Conservation (phyloP, 2,113 vertebrate genomes). For the Oophaga pumilio region DNA sequence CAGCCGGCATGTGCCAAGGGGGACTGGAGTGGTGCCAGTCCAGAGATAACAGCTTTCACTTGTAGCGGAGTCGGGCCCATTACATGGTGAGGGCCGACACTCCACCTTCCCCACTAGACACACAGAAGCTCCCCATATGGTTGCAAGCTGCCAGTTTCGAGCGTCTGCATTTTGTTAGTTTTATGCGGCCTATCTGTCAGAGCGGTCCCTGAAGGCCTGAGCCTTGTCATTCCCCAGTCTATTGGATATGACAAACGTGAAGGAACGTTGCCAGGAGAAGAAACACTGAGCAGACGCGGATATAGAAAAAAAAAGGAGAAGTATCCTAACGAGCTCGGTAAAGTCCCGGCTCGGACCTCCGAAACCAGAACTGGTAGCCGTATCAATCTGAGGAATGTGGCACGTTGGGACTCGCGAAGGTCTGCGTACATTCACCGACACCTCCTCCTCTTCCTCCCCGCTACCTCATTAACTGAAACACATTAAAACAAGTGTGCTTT, state of each 20-base stretch:
- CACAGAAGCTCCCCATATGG: slow-evolving; percentile 58
- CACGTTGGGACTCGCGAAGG: slow-evolving; percentile 53
- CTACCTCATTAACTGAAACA: slow-evolving; percentile 80
- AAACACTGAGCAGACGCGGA: neutral
- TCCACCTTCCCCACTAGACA: slow-evolving; percentile 67
- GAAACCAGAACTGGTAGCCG: neutral
- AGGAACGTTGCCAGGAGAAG: neutral
- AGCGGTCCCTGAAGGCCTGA: slow-evolving; percentile 42
- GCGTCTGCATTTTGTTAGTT: slow-evolving; percentile 54
- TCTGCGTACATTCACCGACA: slow-evolving; percentile 72
- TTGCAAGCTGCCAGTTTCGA: slow-evolving; percentile 51
- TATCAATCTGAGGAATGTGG: slow-evolving; percentile 43
- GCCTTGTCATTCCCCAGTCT: slow-evolving; percentile 39
- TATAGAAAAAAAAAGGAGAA: neutral
- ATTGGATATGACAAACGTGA: slow-evolving; percentile 2
- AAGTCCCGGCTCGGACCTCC: neutral
- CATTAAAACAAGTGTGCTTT: slow-evolving; percentile 78
- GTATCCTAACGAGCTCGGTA: neutral
- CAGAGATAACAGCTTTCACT: slow-evolving; percentile 65
- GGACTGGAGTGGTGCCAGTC: slow-evolving; percentile 64
- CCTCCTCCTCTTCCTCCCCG: slow-evolving; percentile 76
- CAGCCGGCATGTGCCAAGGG: slow-evolving; percentile 67
- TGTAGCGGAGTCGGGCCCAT: slow-evolving; percentile 58
- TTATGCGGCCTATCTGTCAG: slow-evolving; percentile 38
- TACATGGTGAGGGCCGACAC: slow-evolving; percentile 66